These are phyloP conservation scores for Parotia lawesii DNA, from an alignment of 2,113 vertebrate species.

Conservation along the genomic window DNA sequence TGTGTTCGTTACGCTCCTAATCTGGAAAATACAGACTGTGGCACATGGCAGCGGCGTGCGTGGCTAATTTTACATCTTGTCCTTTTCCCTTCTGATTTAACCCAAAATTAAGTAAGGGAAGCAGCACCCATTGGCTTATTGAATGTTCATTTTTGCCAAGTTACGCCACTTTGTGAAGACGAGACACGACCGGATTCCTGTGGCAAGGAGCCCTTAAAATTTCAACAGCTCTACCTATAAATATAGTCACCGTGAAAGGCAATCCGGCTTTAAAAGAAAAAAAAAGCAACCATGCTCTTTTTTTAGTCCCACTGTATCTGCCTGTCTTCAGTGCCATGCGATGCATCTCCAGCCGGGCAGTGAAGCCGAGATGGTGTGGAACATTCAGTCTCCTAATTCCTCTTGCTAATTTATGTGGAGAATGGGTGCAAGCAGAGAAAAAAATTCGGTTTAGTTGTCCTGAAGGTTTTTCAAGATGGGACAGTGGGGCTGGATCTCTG, in stretches of 20 bases:
- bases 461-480: background rate
- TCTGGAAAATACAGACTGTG: background rate
- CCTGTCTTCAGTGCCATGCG: slow-evolving; percentile 8
- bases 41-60: background rate
- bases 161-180: background rate
- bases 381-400: background rate
- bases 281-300: background rate
- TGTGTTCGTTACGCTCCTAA: fast-evolving
- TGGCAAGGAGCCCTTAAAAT: slow-evolving; percentile 57
- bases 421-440: background rate
- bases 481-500: background rate
- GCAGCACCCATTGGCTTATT: background rate
- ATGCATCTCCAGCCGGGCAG: fast-evolving
- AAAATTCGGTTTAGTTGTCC: fast-evolving
- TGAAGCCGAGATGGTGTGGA: background rate
- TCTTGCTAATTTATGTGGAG: background rate
- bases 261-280: background rate
- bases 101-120: background rate
- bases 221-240: slow-evolving; percentile 64
- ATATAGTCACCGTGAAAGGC: slow-evolving; percentile 32
- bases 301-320: slow-evolving; percentile 44
- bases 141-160: background rate
- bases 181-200: background rate
- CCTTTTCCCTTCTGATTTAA: background rate
- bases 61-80: background rate